A percentile compares a stretch with the other conserved stretches of the same genome.
phyloP scores from a whole-genome alignment of 2,797 vertebrate species.

The Onychomys torridus region DNA sequence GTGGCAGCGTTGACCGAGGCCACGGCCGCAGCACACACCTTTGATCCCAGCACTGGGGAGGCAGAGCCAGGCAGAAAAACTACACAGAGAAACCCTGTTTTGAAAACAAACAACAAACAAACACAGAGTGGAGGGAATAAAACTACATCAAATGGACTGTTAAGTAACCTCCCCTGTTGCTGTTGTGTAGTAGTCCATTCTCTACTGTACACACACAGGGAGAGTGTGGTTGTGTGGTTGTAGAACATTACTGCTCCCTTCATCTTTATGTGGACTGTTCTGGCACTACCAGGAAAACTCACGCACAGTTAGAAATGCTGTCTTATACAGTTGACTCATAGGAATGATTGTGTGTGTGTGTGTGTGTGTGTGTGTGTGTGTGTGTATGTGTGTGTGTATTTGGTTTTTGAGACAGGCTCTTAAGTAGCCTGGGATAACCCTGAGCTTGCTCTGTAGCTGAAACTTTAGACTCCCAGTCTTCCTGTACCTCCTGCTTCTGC shows the following conservation, averaged over 20 bases:
- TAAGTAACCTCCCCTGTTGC: background rate
- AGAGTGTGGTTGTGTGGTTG: no score
- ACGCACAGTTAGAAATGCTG: background rate
- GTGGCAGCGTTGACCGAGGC: no score
- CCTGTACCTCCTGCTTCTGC: background rate
- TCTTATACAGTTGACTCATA: background rate
- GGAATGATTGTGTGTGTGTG: background rate
- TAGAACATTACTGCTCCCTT: fast-evolving
- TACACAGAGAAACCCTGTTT: no score
- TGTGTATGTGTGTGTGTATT: background rate
- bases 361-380: background rate
- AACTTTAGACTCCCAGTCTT: background rate
- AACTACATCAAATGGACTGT: background rate
- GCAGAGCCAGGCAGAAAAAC: no score
- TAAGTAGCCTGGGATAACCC: background rate
- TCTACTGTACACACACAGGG: fast-evolving
- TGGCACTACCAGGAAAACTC: background rate
- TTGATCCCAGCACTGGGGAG: no score
- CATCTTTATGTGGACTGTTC: background rate
- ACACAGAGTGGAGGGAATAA: background rate
- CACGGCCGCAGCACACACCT: no score
- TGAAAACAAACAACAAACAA: no score
- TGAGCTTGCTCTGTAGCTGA: background rate
- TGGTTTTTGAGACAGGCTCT: background rate
- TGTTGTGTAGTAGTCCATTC: background rate